Base-by-base conservation (phyloP, 1,140 invertebrate genomes). In the Hetaerina americana region DNA sequence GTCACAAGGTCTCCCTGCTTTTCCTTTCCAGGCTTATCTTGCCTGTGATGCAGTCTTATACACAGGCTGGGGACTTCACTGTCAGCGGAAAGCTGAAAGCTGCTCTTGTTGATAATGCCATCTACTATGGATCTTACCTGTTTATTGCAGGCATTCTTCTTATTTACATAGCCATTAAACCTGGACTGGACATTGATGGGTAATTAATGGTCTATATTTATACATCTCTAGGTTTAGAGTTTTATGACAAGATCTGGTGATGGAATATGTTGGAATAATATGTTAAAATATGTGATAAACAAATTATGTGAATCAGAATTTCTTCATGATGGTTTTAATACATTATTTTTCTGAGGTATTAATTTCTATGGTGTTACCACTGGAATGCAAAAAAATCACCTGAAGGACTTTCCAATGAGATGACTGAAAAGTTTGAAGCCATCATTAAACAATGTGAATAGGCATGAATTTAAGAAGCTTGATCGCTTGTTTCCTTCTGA, bases 11-110 rank as follows among this genome's bases (percentile, higher is more conserved):
- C n/a, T n/a, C n/a, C n/a, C n/a, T n/a, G n/a, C n/a, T n/a, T n/a
- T n/a, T n/a, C n/a, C n/a, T 80, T 81, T 85, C 73, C 77, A 93
- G 92, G 95, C 80, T 99, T 5, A 89, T 99, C 49, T 88, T 99
- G 80, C 98, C 98, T 0, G 86, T 99, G 79, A 98, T 99, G 95
- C 97, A 99, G 80, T 98, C 95, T 0, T 99, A 99, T 79, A 95
- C 95, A 69, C 96, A 96, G 83, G 95, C 97, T 5, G 98, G 97
- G 27, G 96, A 99, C 78, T 99, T 99, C 78, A 96, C 92, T 2
- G 87, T 97, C 0, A 88, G 90, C 78, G 95, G 96, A 31, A 99
- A 98, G 85, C 81, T 99, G 1, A 95, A 95, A 80, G 95, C 95
- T 15, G 94, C 97, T 5, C 79, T 99, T 26, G 91, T 97, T 68